Conservation (phyloP, 2,797 vertebrate genomes). For the Pseudochirops corinnae region DNA sequence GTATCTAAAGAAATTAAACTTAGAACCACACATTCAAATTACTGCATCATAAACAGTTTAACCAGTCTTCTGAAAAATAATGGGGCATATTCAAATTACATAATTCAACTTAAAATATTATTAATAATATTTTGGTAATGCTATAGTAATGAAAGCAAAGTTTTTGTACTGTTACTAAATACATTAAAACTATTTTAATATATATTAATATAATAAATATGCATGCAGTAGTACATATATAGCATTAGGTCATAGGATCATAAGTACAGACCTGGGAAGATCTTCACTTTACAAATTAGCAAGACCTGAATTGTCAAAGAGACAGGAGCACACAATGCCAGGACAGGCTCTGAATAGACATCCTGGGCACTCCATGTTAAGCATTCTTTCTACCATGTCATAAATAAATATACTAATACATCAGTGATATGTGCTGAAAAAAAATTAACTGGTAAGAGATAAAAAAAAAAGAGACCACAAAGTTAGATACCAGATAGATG, state of each 20-base stretch:
- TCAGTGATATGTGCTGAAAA: background rate
- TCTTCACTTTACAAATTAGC: background rate
- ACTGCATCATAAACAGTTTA: background rate
- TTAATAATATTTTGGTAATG: background rate
- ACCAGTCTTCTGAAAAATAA: background rate
- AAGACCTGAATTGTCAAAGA: background rate
- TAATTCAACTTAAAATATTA: background rate
- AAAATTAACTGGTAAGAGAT: background rate
- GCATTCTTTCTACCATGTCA: background rate
- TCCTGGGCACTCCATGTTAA: background rate
- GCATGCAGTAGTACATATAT: background rate
- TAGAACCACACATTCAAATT: background rate
- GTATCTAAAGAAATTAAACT: background rate
- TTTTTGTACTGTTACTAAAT: background rate
- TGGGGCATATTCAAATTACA: background rate
- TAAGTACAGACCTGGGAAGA: background rate
- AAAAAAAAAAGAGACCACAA: background rate
- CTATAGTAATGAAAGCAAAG: background rate
- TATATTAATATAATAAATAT: background rate
- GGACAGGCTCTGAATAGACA: background rate
- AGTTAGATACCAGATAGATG: background rate
- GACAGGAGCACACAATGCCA: background rate
- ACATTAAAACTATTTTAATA: background rate
- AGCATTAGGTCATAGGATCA: background rate
- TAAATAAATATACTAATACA: background rate